Evolutionary conservation across 2,113 vertebrate species (phyloP), one percentile per base, ranked within the genome.

Genomic region (Lepisosteus oculatus): DNA sequence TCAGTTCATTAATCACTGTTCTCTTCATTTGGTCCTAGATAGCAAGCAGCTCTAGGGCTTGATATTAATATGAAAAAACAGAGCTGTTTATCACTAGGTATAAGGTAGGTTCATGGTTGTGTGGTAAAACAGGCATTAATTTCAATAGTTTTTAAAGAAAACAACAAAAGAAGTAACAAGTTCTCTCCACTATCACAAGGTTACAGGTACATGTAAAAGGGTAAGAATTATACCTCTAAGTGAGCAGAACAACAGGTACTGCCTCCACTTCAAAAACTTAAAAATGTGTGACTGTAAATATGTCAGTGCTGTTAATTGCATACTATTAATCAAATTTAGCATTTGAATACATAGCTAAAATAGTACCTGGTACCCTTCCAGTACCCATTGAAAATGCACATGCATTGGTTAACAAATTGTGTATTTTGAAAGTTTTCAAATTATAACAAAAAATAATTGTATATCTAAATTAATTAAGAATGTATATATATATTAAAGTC

Each of bases 1-100:
- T 77, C 86, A 86, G 86, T 88, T 91, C 90, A 93, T 93, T 93
- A 92, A 91, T 93, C 91, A 92, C 85, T 8, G 6, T 81, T 72
- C 83, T 84, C 79, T 89, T 91, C 88, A 90, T 92, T 90, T 92
- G 82, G 90, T 89, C 81, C 74, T 79, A 89, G 88, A 91, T 92
- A 91, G 86, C 82, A 80, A 80, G 67, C 76, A 76, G 81, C 87
- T 87, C 85, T 85, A 88, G 85, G 81, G 87, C 85, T 84, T 85
- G 86, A 91, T 90, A 92, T 89, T 86, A 92, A 91, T 89, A 87
- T 88, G 84, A 83, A 85, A 72, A 84, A 81, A 65, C 81, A 72
- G 77, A 67, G 76, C 83, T 88, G 86, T 93, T 92, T 90, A 90
- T 91, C 87, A 88, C 79, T 70, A 69, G 63, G 41, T 42, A 59